Conservation (phyloP, 2,797 vertebrate species). For the Urosaurus nigricauda region DNA sequence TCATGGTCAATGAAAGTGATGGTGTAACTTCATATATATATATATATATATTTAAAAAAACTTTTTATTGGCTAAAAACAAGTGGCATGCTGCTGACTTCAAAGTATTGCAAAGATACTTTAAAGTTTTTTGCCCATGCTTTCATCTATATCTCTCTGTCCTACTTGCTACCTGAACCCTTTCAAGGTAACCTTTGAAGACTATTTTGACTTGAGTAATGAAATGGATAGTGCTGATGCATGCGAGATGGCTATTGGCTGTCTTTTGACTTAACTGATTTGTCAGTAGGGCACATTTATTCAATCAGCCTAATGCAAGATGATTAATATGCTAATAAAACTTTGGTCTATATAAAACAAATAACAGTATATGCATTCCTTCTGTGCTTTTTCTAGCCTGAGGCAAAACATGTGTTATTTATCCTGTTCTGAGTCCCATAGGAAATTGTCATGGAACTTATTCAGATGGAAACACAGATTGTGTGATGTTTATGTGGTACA, state of each 20-base stretch:
- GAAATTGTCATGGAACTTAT: neutral
- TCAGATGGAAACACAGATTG: neutral
- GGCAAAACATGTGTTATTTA: constrained; percentile 15
- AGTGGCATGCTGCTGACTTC: neutral
- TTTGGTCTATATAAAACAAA: constrained; percentile 7
- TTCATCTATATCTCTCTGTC: neutral
- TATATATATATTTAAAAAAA: no score
- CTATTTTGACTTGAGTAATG: neutral
- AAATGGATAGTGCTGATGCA: neutral
- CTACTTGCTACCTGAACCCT: neutral
- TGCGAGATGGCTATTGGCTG: neutral
- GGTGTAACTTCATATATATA: neutral
- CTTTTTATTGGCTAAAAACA: neutral
- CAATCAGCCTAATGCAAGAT: neutral
- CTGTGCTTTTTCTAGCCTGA: neutral
- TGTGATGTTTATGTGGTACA: neutral
- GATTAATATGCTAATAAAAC: constrained; percentile 1
- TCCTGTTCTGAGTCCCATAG: neutral
- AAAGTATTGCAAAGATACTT: neutral
- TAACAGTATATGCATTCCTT: neutral
- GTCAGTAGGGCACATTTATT: neutral
- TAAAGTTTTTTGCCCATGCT: neutral
- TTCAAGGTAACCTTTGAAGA: constrained; percentile 4
- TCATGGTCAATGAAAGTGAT: neutral
- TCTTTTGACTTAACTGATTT: neutral